Evolutionary conservation across 1,140 invertebrate genomes (phyloP), one percentile per base, ranked within the genome.

Genomic region (Zaprionus taronus): DNA sequence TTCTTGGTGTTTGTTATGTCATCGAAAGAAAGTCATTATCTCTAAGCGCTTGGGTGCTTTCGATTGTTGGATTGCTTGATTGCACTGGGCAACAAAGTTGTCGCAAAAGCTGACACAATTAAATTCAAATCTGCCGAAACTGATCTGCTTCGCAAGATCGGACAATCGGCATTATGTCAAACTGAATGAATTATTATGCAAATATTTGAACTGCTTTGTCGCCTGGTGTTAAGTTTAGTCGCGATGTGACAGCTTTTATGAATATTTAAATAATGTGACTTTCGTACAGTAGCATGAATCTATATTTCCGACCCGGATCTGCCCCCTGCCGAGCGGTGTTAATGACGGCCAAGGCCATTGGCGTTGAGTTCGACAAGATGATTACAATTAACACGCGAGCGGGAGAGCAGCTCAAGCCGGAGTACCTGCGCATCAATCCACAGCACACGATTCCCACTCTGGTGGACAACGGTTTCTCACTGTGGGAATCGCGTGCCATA

Each of bases 401-500:
- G 2, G 94, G 95, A 0, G 96, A 97, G 51, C 95, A 96, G 49
- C 83, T 95, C 53, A 95, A 94, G 56, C 95, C 96, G 4, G 95
- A 97, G 81, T 97, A 94, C 83, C 11, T 96, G 5, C 96, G 96
- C 74, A 86, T 93, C 51, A 93, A 93, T 67, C 93, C 93, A 7
- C 92, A 93, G 82, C 95, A 95, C 84, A 95, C 94, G 1, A 92
- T 96, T 61, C 96, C 96, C 6, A 95, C 95, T 7, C 90, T 96
- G 49, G 94, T 95, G 20, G 96, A 96, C 80, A 94, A 95, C 51
- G 96, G 95, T 66, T 95, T 95, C 61, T 93, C 93, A 64, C 57
- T 96, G 17, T 94, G 94, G 91, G 96, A 96, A 92, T 96, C 96
- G 79, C 95, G 95, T 71, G 96, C 96, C 20, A 96, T 97, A 71